Conservation (phyloP, 2,113 vertebrate species). For the Riparia riparia region DNA sequence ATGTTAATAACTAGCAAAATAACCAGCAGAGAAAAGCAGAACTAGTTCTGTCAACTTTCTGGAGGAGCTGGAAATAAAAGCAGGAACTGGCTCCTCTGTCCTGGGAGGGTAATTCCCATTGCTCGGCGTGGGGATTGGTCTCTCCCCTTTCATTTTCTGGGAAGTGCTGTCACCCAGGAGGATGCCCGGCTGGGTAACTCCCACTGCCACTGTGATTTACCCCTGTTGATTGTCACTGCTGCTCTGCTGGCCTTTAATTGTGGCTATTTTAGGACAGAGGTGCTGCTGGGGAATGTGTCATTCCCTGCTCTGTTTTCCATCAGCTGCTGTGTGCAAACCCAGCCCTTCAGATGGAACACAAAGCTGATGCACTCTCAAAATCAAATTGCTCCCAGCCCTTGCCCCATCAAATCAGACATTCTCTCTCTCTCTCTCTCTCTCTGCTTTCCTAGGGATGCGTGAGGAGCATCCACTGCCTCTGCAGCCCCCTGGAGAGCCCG, state of each 20-base stretch:
- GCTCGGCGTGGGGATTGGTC: background rate
- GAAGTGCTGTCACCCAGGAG: background rate
- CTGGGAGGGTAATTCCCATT: background rate
- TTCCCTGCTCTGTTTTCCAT: background rate
- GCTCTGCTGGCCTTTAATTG: slow-evolving; percentile 5
- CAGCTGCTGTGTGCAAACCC: background rate
- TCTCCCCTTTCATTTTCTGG: background rate
- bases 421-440: background rate
- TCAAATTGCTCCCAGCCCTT: background rate
- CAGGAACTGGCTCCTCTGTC: background rate
- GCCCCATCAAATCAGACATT: background rate
- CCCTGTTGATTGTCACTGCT: background rate
- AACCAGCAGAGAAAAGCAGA: slow-evolving; percentile 42
- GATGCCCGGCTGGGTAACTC: background rate
- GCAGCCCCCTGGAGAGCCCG: rapidly evolving
- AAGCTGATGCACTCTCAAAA: background rate
- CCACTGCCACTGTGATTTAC: background rate
- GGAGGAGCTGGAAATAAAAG: slow-evolving; percentile 29
- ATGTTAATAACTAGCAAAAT: slow-evolving; percentile 26
- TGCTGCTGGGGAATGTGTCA: background rate
- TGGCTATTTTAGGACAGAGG: background rate
- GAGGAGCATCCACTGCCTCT: rapidly evolving
- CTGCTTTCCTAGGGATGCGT: background rate
- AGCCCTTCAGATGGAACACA: background rate
- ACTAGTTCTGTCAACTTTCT: slow-evolving; percentile 67